Evolutionary conservation across 1,140 invertebrate species (phyloP).

Genomic region (Archivesica marissinica): DNA sequence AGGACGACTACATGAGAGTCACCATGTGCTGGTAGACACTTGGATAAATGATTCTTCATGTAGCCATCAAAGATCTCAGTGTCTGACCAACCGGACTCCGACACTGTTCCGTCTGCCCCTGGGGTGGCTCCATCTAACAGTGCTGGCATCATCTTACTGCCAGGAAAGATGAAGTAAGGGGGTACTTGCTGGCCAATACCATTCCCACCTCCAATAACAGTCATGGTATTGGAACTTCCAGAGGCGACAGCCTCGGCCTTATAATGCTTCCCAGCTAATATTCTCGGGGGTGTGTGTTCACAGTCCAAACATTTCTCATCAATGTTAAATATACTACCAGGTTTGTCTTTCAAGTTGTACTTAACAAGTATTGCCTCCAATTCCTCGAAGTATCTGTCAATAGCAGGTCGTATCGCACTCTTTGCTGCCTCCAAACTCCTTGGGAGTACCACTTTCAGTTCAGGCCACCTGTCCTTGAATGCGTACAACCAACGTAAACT

Average conservation of each 20-base stretch:
- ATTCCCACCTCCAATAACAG: too few species aligned
- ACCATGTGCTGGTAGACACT: background rate
- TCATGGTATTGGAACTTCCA: too few species aligned
- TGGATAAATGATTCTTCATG: slow-evolving; percentile 6
- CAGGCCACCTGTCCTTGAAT: background rate
- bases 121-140: slow-evolving; percentile 20
- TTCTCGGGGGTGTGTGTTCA: too few species aligned
- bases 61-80: slow-evolving; percentile 29
- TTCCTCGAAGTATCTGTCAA: slow-evolving; percentile 37
- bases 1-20: background rate
- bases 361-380: too few species aligned
- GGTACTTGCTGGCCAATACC: slow-evolving; percentile 78
- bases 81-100: slow-evolving; percentile 38
- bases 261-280: too few species aligned
- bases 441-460: background rate
- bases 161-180: slow-evolving; percentile 82
- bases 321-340: too few species aligned
- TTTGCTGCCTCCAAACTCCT: slow-evolving; percentile 24
- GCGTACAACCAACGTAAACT: slow-evolving; percentile 6
- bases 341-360: too few species aligned
- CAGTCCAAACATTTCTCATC: too few species aligned
- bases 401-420: background rate
- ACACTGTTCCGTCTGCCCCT: background rate
- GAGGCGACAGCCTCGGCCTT: too few species aligned
- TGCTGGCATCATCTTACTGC: slow-evolving; percentile 74